Percentiles rank a stretch among this genome's conserved stretches.
phyloP scores from a whole-genome alignment of 2,113 vertebrate species.

The Seriola aureovittata region DNA sequence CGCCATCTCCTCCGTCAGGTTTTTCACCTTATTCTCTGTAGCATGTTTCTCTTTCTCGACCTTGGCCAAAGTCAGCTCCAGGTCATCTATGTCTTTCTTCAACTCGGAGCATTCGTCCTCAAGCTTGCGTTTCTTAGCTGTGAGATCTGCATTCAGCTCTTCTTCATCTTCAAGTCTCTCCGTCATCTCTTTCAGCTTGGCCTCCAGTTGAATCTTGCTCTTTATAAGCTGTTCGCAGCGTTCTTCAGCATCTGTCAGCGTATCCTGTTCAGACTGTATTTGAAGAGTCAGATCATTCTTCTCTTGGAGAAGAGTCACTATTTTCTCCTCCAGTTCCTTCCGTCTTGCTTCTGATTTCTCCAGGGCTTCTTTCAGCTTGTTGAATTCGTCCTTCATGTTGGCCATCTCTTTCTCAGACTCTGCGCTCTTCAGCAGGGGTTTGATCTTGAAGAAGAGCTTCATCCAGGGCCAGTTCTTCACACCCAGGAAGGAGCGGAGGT shows the following conservation, averaged over 20 bases:
- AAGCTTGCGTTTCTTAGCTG: conserved; percentile 93
- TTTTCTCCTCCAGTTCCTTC: conserved; percentile 97
- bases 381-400: conserved; percentile 86
- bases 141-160: conserved; percentile 93
- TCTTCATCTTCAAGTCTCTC: conserved; percentile 93
- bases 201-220: conserved; percentile 94
- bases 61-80: conserved; percentile 84
- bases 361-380: conserved; percentile 83
- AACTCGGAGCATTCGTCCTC: conserved; percentile 88
- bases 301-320: conserved; percentile 93
- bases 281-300: conserved; percentile 93
- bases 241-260: conserved; percentile 91
- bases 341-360: conserved; percentile 90
- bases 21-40: conserved; percentile 90
- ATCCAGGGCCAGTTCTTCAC: conserved; percentile 98
- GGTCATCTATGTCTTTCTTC: conserved; percentile 86
- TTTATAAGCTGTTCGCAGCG: conserved; percentile 95
- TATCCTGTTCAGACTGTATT: conserved; percentile 95
- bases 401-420: conserved; percentile 92
- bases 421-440: conserved; percentile 91
- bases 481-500: conserved; percentile 92
- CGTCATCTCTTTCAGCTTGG: conserved; percentile 91
- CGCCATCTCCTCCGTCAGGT: conserved; percentile 95
- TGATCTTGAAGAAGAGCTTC: conserved; percentile 96
- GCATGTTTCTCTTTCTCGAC: conserved; percentile 86